Evolutionary conservation across 2,888 invertebrate genomes (phyloP).

Genomic region (Lycaena phlaeas): DNA sequence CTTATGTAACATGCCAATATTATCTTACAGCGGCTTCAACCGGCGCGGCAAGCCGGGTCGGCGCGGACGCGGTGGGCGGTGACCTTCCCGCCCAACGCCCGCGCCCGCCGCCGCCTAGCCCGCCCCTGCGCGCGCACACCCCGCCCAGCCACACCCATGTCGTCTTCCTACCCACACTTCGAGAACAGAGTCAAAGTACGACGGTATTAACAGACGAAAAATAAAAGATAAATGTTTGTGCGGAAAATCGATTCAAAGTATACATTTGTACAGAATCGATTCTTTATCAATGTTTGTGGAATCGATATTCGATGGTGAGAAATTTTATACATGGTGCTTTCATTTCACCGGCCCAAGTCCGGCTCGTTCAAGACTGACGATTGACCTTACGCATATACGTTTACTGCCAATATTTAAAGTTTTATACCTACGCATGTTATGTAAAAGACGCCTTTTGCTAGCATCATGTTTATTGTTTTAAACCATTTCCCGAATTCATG

Average conservation of each 20-base stretch:
- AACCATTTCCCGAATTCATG: too few relatives aligned
- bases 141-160: background rate
- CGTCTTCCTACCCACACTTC: constrained; percentile 8
- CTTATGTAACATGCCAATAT: too few relatives aligned
- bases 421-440: background rate
- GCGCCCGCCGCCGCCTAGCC: constrained; percentile 27
- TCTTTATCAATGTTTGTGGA: constrained; percentile 15
- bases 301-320: constrained; percentile 16
- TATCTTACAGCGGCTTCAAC: constrained; percentile 61
- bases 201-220: background rate
- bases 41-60: constrained; percentile 58
- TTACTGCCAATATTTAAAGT: constrained; percentile 12
- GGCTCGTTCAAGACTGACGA: constrained; percentile 54
- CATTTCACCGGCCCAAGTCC: too few relatives aligned
- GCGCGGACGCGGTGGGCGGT: constrained; percentile 48
- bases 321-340: constrained; percentile 14
- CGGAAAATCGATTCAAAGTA: background rate
- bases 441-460: background rate
- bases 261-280: background rate
- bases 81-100: constrained; percentile 27
- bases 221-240: background rate
- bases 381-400: constrained; percentile 27
- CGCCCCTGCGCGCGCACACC: constrained; percentile 15
- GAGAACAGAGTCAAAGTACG: too few relatives aligned
- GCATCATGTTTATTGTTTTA: background rate